A percentile compares a stretch with the other conserved stretches of the same genome.
Evolutionary conservation across 1,140 invertebrate genomes (phyloP).

Genomic region (Solenopsis invicta): DNA sequence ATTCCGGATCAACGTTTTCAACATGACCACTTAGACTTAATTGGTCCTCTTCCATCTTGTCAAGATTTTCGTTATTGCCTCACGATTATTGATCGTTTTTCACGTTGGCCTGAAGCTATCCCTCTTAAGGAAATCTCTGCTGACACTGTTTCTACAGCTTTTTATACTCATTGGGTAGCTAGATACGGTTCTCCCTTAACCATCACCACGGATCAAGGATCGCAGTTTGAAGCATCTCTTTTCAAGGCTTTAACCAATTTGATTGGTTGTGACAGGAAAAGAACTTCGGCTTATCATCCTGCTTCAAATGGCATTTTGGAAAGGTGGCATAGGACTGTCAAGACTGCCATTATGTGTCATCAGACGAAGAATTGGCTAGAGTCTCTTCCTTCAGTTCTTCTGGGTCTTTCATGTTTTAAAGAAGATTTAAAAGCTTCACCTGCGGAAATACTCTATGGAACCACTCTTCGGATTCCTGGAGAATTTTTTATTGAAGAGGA

Average conservation of each 20-base stretch:
- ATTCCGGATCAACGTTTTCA: slow-evolving; percentile 8
- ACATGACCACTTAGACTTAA: slow-evolving; percentile 21
- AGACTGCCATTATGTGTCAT: slow-evolving; percentile 11
- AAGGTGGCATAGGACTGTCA: slow-evolving; percentile 11
- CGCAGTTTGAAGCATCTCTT: slow-evolving; percentile 21
- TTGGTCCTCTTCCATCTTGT: slow-evolving; percentile 6
- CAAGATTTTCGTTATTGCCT: neutral
- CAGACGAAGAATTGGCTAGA: neutral
- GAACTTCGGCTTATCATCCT: slow-evolving; percentile 39
- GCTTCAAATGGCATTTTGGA: slow-evolving; percentile 37
- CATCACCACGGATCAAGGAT: slow-evolving; percentile 35
- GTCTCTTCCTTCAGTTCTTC: neutral
- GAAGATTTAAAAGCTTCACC: neutral
- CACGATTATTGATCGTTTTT: slow-evolving; percentile 17
- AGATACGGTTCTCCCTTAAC: slow-evolving; percentile 3
- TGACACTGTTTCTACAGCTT: neutral
- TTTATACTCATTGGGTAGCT: neutral
- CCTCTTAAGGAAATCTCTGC: neutral
- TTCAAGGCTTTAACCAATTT: slow-evolving; percentile 14
- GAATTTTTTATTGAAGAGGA: slow-evolving; percentile 31
- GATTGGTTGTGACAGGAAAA: neutral
- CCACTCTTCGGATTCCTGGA: neutral
- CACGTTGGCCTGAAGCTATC: neutral
- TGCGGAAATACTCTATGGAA: neutral
- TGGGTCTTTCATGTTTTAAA: neutral